Evolutionary conservation across 2,888 invertebrate genomes (phyloP), one percentile per base, ranked within the genome.

Genomic region (Lasius fuliginosus): DNA sequence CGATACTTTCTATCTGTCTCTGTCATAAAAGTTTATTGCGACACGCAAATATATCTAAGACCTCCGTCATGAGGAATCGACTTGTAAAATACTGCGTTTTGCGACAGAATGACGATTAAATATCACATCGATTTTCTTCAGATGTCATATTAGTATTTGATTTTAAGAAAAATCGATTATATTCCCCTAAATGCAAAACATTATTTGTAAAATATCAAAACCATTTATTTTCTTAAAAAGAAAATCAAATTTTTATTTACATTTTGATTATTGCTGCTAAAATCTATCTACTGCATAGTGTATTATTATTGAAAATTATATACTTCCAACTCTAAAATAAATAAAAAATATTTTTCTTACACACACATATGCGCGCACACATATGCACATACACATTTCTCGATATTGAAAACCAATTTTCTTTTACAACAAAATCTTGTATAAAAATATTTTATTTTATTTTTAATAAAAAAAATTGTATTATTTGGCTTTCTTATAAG

Each of bases 31-130:
- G 18, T 64, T 11, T 3, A 9, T 33, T 68, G 65, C 68, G 68
- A 27, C n/a, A 23, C n/a, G 27, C 18, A 18, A 46, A 46, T 11
- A 73, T 36, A 73, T 36, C 27, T 40, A n/a, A 68, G 40, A 77
- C n/a, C 40, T 67, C 23, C 68, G 40, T 33, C 67, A 27, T 68
- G 82, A 86, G 68, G 88, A 82, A 85, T 85, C 76, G 83, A 85
- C 89, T 74, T 89, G 81, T 87, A 87, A 89, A 85, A 87, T 89
- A 86, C 58, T 67, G 84, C 53, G 79, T 85, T 86, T 79, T 83
- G 82, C 33, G 46, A 56, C 58, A 15, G 46, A 64, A 42, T 8
- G 62, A n/a, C 46, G 60, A 83, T 67, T 33, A 73, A 62, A n/a
- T 65, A 27, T 76, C 85, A 46, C 65, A 23, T 56, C 33, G 42